phyloP scores from a whole-genome alignment of 2,888 invertebrate genomes.

The Sympetrum striolatum region DNA sequence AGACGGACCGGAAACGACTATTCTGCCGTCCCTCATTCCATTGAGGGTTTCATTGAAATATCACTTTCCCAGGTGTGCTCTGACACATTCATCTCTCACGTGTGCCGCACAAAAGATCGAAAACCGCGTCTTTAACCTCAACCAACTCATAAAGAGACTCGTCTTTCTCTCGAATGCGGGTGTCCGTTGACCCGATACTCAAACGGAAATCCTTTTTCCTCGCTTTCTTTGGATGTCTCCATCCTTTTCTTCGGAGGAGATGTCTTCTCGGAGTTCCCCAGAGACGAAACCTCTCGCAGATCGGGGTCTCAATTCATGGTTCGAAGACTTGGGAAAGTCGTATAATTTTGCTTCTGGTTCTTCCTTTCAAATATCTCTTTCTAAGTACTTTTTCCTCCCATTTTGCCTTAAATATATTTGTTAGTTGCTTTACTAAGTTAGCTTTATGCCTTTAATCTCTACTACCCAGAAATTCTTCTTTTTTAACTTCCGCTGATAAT shows the following conservation, averaged over 20 bases:
- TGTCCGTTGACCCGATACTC: not conserved
- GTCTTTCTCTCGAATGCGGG: not conserved
- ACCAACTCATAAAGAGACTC: not conserved
- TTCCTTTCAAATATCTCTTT: no score
- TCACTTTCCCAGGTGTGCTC: no score
- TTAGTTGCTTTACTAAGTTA: no score
- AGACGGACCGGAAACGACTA: no score
- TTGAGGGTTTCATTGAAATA: no score
- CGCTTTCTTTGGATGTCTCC: not conserved
- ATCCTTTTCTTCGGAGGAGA: not conserved
- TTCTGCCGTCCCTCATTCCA: no score
- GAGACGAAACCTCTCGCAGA: not conserved
- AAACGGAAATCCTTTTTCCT: not conserved
- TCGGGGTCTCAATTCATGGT: not conserved
- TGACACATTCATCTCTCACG: not conserved
- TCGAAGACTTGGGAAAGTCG: not conserved
- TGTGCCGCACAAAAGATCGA: not conserved
- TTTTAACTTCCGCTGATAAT: no score
- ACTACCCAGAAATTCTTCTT: no score
- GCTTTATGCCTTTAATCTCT: no score
- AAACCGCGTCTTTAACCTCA: not conserved
- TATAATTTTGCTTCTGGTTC: no score
- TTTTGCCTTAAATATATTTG: no score
- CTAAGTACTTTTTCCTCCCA: no score
- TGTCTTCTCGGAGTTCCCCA: not conserved